phyloP scores from a whole-genome alignment of 2,797 vertebrate species.

The Austrolebias charrua region DNA sequence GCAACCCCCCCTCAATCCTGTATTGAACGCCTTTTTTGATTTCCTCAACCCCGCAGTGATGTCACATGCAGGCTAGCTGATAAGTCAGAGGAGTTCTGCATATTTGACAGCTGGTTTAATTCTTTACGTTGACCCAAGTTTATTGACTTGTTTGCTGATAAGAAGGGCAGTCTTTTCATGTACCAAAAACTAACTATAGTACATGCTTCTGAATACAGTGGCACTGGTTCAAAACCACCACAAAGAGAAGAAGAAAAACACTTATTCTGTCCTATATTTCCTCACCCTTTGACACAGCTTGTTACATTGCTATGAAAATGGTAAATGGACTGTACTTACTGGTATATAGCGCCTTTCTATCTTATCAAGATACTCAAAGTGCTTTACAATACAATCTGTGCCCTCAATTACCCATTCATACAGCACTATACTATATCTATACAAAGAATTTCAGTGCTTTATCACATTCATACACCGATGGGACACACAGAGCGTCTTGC shows the following conservation, averaged over 20 bases:
- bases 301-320: not conserved
- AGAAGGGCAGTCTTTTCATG: conserved; percentile 15
- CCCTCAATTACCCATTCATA: too few relatives aligned
- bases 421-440: too few relatives aligned
- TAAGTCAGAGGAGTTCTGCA: conserved; percentile 2
- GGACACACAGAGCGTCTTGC: too few relatives aligned
- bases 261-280: not conserved
- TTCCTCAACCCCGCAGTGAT: conserved; percentile 5
- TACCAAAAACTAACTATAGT: not conserved
- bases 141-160: conserved; percentile 26
- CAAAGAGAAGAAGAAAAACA: conserved; percentile 7
- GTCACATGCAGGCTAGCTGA: conserved; percentile 27
- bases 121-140: conserved; percentile 27
- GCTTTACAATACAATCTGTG: too few relatives aligned
- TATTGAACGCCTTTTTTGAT: too few relatives aligned
- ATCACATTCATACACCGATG: too few relatives aligned
- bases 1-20: too few relatives aligned
- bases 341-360: too few relatives aligned
- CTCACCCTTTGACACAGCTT: not conserved
- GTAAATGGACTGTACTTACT: too few relatives aligned
- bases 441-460: too few relatives aligned
- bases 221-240: not conserved
- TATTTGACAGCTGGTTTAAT: conserved; percentile 14
- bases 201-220: not conserved
- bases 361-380: too few relatives aligned